These are phyloP conservation scores for Hoplodrina blanda DNA, from an alignment of 2,888 invertebrate species.

Conservation along the genomic window DNA sequence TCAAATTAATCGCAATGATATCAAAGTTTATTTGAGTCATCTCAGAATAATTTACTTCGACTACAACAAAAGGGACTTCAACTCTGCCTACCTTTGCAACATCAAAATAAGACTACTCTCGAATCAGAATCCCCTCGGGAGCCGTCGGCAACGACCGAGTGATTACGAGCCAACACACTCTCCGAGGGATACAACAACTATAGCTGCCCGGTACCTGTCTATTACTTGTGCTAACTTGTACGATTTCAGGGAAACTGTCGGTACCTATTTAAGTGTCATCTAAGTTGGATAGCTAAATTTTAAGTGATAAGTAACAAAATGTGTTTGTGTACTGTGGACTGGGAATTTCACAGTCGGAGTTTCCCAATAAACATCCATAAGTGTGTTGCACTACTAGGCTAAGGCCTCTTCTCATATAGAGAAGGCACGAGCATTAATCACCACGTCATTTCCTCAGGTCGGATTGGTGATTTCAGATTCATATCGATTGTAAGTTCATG, in stretches of 20 bases:
- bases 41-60: neutral
- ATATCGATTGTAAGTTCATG: too few relatives aligned
- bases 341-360: too few relatives aligned
- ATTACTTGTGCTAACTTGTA: conserved; percentile 28
- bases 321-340: too few relatives aligned
- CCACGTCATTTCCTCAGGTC: too few relatives aligned
- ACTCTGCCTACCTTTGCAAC: conserved; percentile 10
- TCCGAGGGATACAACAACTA: conserved; percentile 35
- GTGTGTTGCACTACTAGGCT: too few relatives aligned
- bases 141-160: conserved; percentile 17
- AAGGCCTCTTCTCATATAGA: too few relatives aligned
- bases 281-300: conserved; percentile 8
- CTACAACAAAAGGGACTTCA: neutral
- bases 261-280: neutral
- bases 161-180: conserved; percentile 35
- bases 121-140: conserved; percentile 34
- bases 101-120: conserved; percentile 43
- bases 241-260: conserved; percentile 28
- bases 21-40: neutral
- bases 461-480: too few relatives aligned
- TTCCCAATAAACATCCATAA: too few relatives aligned
- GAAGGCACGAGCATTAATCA: too few relatives aligned
- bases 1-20: too few relatives aligned
- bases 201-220: conserved; percentile 26
- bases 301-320: conserved; percentile 8